A percentile compares a stretch with the other conserved stretches of the same genome.
phyloP scores from a whole-genome alignment of 2,888 invertebrate species.

The Diarsia dahlii region DNA sequence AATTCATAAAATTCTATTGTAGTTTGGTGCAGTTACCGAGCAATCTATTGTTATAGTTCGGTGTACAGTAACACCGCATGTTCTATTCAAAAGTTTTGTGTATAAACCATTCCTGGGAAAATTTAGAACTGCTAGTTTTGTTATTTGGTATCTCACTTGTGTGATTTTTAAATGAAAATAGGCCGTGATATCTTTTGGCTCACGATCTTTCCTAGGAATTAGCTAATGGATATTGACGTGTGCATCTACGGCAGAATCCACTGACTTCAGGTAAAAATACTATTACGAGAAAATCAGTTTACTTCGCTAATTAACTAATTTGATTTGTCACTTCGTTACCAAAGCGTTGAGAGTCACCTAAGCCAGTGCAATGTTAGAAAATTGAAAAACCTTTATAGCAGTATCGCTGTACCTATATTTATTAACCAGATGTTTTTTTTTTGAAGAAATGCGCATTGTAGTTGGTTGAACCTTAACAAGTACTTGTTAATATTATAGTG shows the following conservation, averaged over 20 bases:
- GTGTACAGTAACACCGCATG: slow-evolving; percentile 36
- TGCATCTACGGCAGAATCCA: slow-evolving; percentile 7
- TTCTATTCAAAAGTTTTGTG: slow-evolving; percentile 53
- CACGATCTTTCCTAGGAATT: neutral
- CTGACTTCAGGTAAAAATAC: neutral
- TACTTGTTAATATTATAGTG: neutral
- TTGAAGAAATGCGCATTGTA: neutral
- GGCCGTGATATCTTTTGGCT: slow-evolving; percentile 1
- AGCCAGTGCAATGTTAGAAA: neutral
- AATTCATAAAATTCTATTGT: slow-evolving; percentile 49
- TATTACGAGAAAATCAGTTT: slow-evolving; percentile 10
- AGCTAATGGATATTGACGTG: slow-evolving; percentile 19
- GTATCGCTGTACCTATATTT: neutral
- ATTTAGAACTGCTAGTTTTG: slow-evolving; percentile 22
- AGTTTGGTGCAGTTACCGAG: slow-evolving; percentile 37
- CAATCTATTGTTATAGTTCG: slow-evolving; percentile 50
- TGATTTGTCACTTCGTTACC: slow-evolving; percentile 3
- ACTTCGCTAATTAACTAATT: slow-evolving; percentile 7
- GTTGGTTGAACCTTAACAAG: neutral
- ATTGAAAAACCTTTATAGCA: neutral
- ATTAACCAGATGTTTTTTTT: neutral
- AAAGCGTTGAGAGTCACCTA: no score
- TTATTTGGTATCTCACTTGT: slow-evolving; percentile 17
- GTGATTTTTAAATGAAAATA: slow-evolving; percentile 3
- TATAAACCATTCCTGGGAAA: slow-evolving; percentile 30